phyloP scores from a whole-genome alignment of 2,797 vertebrate species.

The Crenuchus spilurus region DNA sequence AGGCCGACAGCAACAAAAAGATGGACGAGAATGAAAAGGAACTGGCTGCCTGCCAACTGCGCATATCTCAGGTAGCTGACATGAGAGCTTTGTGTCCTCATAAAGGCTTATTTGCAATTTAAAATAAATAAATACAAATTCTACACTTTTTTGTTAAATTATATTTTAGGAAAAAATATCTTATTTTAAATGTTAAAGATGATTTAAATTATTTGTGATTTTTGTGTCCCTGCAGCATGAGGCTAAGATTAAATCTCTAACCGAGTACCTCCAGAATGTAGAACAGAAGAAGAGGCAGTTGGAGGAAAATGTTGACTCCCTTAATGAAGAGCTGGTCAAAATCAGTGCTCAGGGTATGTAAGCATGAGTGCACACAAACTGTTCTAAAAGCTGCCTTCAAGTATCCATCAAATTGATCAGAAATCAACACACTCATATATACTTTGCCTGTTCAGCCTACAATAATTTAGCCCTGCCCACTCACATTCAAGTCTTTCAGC shows the following conservation, averaged over 20 bases:
- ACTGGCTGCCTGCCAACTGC: conserved; percentile 85
- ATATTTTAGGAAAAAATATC: not conserved
- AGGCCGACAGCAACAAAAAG: conserved; percentile 85
- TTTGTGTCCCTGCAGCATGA: conserved; percentile 74
- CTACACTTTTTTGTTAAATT: not conserved
- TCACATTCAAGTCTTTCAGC: too few relatives aligned
- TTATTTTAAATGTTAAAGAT: not conserved
- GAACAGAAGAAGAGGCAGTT: conserved; percentile 85
- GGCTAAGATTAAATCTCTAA: conserved; percentile 87
- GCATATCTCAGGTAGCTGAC: conserved; percentile 81
- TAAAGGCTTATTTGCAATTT: not conserved
- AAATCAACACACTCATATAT: too few relatives aligned
- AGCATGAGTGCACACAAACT: not conserved
- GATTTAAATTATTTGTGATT: not conserved
- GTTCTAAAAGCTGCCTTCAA: too few relatives aligned
- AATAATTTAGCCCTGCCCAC: too few relatives aligned
- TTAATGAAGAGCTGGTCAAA: conserved; percentile 85
- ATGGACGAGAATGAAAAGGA: conserved; percentile 89
- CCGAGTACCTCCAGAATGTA: conserved; percentile 88
- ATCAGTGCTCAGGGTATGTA: conserved; percentile 82
- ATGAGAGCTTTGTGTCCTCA: not conserved
- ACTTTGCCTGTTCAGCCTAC: too few relatives aligned
- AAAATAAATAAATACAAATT: too few relatives aligned
- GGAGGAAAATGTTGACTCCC: conserved; percentile 84
- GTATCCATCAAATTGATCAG: too few relatives aligned